phyloP scores from a whole-genome alignment of 37 sponge, comb jelly and placozoan species.

The Chondrilla cf. caribensis region DNA sequence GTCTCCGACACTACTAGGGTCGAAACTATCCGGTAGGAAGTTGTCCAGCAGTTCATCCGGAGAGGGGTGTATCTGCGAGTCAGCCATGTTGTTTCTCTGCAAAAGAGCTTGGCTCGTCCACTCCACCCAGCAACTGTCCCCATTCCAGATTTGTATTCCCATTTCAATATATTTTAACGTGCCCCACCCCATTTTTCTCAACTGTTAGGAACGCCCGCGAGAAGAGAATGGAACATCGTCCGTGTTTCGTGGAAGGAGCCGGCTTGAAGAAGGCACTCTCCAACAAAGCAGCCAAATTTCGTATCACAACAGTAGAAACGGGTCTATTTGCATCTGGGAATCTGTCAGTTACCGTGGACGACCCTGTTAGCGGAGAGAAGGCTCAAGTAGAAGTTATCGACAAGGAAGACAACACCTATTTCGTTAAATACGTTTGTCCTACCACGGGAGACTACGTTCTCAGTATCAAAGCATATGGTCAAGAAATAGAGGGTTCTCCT shows the following conservation, averaged over 20 bases:
- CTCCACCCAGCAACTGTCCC: not conserved
- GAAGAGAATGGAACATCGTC: not conserved
- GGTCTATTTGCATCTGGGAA: not conserved
- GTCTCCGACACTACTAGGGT: no score
- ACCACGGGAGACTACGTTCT: conserved; percentile 15
- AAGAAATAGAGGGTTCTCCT: conserved; percentile 14
- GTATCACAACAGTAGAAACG: conserved; percentile 9
- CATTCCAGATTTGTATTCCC: not conserved
- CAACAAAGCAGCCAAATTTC: conserved; percentile 16
- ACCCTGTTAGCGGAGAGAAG: not conserved
- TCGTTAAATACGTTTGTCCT: conserved; percentile 13
- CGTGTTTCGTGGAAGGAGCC: not conserved
- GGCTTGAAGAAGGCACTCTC: conserved; percentile 26
- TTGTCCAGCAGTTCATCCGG: no score
- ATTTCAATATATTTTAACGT: not conserved
- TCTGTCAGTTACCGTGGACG: conserved; percentile 4
- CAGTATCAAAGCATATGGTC: not conserved
- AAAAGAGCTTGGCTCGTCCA: no score
- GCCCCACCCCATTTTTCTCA: not conserved
- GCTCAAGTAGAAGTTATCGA: conserved; percentile 2
- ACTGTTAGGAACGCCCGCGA: not conserved
- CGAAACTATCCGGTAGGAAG: no score
- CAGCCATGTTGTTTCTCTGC: no score
- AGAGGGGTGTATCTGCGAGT: no score
- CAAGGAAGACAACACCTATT: conserved; percentile 9